Base-by-base conservation (phyloP, 2,888 invertebrate species). In the Euclidia mi region DNA sequence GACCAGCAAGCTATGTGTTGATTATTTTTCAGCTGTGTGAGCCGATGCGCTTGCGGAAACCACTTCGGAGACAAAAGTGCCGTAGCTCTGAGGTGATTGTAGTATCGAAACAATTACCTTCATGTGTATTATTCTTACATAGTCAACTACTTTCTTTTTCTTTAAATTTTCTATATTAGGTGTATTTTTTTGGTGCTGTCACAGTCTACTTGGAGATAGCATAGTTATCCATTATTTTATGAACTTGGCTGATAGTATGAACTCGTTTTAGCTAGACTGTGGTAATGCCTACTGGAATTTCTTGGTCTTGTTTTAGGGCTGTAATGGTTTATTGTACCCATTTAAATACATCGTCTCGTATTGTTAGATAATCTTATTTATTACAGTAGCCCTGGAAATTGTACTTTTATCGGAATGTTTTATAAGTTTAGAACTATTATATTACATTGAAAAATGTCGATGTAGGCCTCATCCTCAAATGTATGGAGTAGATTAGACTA, bases 11-110 rank as follows among this genome's bases (percentile, higher is more conserved):
- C 53, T 45, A 56, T 71, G 75, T 75, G 70, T 82, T 76, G 70
- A 80, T 79, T 90, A 82, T 89, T 93, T 25, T 91, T 82, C 94
- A 94, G 94, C 87, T 87, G 59, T 82, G 84, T 76, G 89, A 89
- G 80, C 85, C 89, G 78, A 81, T 78, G 72, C 88, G 93, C 20
- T 81, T 85, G 80, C 76, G 92, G 82, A 94, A 94, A 86, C 94
- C 91, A 46, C 85, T 94, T 59, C 83, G 90, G 59, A 87, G 94
- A 79, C 94, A 94, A 87, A 93, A 91, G 59, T 94, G 94, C 89
- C 90, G 93, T 81, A 94, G 93, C 77, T 92, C 94, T 56, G 94
- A 94, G 92, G 92, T 94, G 90, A 92, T 81, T 81, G 75, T 76
- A 80, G 68, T 49, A 49, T 56, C 58, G 48, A 56, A 55, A 47